Evolutionary conservation across 2,113 vertebrate genomes (phyloP).

Genomic region (Clupea harengus): DNA sequence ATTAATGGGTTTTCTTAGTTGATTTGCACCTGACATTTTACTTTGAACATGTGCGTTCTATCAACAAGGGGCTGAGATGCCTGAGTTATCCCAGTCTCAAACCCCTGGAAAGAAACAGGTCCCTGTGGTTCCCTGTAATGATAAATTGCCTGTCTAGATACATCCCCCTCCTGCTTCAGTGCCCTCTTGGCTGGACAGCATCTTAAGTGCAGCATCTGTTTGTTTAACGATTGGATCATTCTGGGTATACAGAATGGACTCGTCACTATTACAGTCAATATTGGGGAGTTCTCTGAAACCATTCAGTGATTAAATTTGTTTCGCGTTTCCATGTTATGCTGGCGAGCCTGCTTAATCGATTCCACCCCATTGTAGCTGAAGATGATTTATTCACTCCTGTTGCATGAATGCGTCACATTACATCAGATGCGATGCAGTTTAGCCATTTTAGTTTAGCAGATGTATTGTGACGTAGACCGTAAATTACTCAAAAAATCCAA

Average conservation of each 20-base stretch:
- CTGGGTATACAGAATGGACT: neutral
- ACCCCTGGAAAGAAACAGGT: slow-evolving; percentile 2
- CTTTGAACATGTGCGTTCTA: neutral
- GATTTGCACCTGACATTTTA: neutral
- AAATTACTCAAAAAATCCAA: neutral
- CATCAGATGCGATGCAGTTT: neutral
- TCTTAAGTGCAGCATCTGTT: neutral
- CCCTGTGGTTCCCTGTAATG: neutral
- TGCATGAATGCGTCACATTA: neutral
- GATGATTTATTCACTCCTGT: neutral
- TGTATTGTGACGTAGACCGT: neutral
- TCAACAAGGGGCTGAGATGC: neutral
- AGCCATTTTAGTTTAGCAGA: neutral
- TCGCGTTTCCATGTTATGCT: neutral
- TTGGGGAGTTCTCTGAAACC: neutral
- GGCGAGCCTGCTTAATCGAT: neutral
- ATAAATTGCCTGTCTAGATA: neutral
- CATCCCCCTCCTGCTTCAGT: neutral
- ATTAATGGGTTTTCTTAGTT: neutral
- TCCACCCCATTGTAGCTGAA: neutral
- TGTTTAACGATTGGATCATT: neutral
- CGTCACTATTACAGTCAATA: neutral
- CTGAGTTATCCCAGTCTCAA: neutral
- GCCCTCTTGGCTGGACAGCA: neutral
- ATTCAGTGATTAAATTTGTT: neutral